These are phyloP conservation scores for Carassius carassius DNA, from an alignment of 2,113 vertebrate species.

Conservation along the genomic window DNA sequence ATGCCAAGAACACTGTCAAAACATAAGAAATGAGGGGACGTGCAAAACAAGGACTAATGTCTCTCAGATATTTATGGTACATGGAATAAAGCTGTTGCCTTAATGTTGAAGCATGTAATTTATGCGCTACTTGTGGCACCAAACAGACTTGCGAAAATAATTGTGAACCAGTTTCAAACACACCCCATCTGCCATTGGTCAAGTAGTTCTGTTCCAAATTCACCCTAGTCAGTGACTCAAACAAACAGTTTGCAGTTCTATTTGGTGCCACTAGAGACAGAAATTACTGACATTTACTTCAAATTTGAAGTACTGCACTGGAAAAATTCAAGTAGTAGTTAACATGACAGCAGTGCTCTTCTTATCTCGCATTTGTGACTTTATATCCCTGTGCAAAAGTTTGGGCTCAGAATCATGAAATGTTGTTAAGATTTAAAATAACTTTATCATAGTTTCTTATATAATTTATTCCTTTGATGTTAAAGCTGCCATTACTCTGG, in stretches of 20 bases:
- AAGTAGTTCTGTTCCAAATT: background rate
- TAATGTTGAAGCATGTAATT: background rate
- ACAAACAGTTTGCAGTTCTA: background rate
- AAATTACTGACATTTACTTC: background rate
- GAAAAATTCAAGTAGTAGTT: background rate
- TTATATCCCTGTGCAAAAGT: background rate
- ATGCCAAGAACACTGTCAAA: constrained; percentile 19
- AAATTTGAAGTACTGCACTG: background rate
- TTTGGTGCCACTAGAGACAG: background rate
- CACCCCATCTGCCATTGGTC: background rate
- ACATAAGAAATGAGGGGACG: background rate
- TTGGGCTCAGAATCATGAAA: background rate
- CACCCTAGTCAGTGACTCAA: background rate
- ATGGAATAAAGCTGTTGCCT: constrained; percentile 2
- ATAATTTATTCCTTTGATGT: too few species aligned
- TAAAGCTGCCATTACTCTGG: too few species aligned
- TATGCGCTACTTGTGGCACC: background rate
- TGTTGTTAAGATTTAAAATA: too few species aligned
- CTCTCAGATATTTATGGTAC: background rate
- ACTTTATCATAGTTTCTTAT: too few species aligned
- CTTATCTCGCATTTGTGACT: background rate
- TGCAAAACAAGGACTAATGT: constrained; percentile 12
- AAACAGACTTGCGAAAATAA: constrained; percentile 4
- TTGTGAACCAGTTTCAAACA: background rate
- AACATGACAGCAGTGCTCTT: background rate